Percentiles rank a stretch among this genome's conserved stretches.
Conservation (phyloP, 2,888 invertebrate species). For the Eugnorisma glareosa region DNA sequence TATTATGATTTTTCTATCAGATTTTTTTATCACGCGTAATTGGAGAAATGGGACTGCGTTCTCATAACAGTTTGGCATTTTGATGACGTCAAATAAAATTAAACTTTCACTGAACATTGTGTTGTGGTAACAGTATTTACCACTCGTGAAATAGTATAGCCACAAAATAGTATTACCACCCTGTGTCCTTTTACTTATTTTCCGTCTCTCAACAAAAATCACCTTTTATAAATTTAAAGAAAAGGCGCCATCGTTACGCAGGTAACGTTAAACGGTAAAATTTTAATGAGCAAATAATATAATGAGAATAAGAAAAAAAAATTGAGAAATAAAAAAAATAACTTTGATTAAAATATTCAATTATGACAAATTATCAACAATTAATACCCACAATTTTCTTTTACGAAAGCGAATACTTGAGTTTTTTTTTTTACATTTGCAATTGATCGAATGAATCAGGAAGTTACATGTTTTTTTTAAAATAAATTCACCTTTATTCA, state of each 20-base stretch:
- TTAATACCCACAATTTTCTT: neutral
- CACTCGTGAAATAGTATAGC: neutral
- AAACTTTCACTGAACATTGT: neutral
- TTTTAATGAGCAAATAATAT: no score
- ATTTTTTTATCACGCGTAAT: neutral
- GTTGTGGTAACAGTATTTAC: no score
- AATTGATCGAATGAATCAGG: no score
- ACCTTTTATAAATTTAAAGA: neutral
- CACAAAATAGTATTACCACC: neutral
- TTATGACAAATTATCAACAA: neutral
- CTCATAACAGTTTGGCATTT: neutral
- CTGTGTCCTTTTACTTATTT: neutral
- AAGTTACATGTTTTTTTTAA: neutral
- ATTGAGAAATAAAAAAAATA: no score
- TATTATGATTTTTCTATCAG: no score
- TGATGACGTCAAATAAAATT: neutral
- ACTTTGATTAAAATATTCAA: no score
- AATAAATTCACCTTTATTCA: constrained; percentile 1
- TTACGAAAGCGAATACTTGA: neutral
- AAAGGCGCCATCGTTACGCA: neutral
- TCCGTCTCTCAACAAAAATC: neutral
- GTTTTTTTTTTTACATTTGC: neutral
- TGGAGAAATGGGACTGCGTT: neutral
- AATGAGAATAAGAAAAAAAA: no score
- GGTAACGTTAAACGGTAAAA: no score